phyloP scores from a whole-genome alignment of 2,113 vertebrate species.

The Lasiurus borealis region DNA sequence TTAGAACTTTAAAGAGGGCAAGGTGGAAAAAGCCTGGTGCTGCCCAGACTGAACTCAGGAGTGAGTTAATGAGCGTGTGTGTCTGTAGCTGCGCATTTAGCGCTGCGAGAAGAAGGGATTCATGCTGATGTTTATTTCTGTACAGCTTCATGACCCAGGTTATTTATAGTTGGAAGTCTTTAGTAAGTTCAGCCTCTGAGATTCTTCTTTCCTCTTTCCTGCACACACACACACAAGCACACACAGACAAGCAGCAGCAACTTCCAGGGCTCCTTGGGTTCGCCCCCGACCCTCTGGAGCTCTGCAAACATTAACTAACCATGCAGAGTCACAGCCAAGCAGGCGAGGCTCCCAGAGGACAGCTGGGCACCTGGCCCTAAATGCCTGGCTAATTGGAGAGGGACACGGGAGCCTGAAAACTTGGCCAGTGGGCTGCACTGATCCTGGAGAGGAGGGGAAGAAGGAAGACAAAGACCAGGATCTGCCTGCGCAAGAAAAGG shows the following conservation, averaged over 20 bases:
- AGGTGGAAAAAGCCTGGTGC: neutral
- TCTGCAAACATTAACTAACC: slow-evolving; percentile 34
- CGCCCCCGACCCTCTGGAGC: neutral
- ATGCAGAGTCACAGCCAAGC: slow-evolving; percentile 64
- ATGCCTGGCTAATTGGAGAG: slow-evolving; percentile 51
- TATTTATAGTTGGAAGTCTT: slow-evolving; percentile 80
- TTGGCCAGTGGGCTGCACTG: neutral
- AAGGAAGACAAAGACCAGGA: neutral
- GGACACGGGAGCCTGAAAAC: neutral
- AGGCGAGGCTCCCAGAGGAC: slow-evolving; percentile 60
- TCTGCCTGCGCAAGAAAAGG: neutral
- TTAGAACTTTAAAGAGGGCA: neutral
- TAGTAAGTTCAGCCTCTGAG: slow-evolving; percentile 72
- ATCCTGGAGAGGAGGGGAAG: neutral
- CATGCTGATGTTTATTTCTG: slow-evolving; percentile 74
- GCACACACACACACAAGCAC: neutral
- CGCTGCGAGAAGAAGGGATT: neutral
- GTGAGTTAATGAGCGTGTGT: neutral
- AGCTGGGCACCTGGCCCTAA: slow-evolving; percentile 10
- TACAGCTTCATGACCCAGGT: slow-evolving; percentile 74
- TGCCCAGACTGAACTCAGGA: neutral
- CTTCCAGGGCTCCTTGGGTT: neutral
- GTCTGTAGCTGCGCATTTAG: neutral
- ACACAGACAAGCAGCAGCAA: neutral
- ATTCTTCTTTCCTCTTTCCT: slow-evolving; percentile 18